These are phyloP conservation scores for Lepidotrigona ventralis DNA, from an alignment of 1,140 invertebrate genomes.

Conservation along the genomic window DNA sequence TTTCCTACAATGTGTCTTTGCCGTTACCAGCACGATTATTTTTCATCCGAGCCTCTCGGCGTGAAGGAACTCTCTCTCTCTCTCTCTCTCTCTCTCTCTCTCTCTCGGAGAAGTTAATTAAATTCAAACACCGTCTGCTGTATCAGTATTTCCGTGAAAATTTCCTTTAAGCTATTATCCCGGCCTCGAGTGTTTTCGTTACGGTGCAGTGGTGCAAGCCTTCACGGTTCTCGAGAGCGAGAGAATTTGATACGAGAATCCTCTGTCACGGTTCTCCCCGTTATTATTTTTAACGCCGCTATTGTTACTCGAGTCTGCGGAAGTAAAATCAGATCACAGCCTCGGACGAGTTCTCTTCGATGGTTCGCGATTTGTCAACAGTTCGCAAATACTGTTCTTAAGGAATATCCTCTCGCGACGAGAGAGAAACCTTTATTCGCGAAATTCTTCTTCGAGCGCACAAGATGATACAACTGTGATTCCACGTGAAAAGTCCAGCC, in stretches of 20 bases:
- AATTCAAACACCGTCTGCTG: not conserved
- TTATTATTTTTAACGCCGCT: not conserved
- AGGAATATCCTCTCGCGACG: no score
- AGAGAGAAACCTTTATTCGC: no score
- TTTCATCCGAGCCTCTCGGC: no score
- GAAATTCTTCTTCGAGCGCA: not conserved
- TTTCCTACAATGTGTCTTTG: not conserved
- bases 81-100: no score
- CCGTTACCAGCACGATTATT: no score
- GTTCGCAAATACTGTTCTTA: no score
- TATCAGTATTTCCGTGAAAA: not conserved
- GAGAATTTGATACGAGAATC: not conserved
- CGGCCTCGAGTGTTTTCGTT: not conserved
- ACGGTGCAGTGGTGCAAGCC: not conserved
- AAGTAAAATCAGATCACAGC: no score
- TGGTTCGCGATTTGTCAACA: no score
- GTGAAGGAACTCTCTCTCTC: no score
- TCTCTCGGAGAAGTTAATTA: not conserved
- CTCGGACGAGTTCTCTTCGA: no score
- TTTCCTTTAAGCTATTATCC: not conserved
- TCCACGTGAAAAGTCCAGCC: no score
- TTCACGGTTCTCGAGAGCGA: not conserved
- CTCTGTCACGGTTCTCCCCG: not conserved
- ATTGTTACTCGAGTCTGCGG: no score
- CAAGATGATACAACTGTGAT: not conserved